Base-by-base conservation (phyloP, 2,797 vertebrate species). In the Pagetopsis macropterus region DNA sequence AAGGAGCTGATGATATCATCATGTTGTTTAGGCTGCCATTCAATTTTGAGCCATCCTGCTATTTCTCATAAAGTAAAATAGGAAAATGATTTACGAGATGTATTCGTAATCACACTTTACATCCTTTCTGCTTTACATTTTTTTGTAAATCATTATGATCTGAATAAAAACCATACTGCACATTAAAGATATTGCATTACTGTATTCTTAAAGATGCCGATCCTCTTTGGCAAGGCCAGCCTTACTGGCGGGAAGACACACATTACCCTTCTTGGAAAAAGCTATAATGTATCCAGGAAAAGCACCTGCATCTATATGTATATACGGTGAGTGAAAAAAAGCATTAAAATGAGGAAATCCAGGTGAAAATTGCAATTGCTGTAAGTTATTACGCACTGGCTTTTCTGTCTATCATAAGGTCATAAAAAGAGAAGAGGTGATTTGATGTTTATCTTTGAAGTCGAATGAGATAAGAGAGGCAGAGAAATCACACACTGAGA, bases 361-460 rank as follows among this genome's bases (percentile, higher is more conserved):
- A 17, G 61, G 46, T 61, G 56, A 61, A 82, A 83, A 74, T 54
- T 66, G 33, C 76, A 57, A 54, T 16, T 56, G 16, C 64, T 46
- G 65, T 40, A 63, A 70, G 62, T 70, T 79, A 61, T 62, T 83
- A 75, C 50, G 9, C 66, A 73, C 66, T 65, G 51, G 72, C 70
- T 83, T 86, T 81, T 44, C 78, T 79, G 67, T 67, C 46, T 65
- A 46, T 54, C 49, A 81, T 70, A 55, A 81, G 69, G 80, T 82
- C 19, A 74, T 27, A 27, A 27, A 1, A 27, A 27, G 4, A 5
- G 27, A 27, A 5, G 27, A 88, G 79, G 77, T 72, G 84, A 87
- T 82, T 84, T 85, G 84, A 88, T 82, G 79, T 84, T 87, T 84
- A 85, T 88, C 87, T 86, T 82, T 88, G 70, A 88, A 86, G 88